Conservation (phyloP, 2,888 invertebrate species). For the Schizaphis graminum region DNA sequence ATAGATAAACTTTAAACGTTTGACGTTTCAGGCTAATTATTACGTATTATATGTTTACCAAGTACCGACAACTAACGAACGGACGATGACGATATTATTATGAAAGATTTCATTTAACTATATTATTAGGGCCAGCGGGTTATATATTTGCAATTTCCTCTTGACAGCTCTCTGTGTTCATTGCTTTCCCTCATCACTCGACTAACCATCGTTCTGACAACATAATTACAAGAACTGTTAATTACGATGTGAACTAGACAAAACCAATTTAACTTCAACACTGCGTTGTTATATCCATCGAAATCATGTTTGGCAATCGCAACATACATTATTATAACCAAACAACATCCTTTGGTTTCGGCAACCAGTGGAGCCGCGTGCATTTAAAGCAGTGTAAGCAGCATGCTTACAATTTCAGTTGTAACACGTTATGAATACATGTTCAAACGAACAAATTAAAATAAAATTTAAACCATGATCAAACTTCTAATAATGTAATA, state of each 20-base stretch:
- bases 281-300: slow-evolving; percentile 15
- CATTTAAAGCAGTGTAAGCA: no score
- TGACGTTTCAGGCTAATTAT: not conserved
- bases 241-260: slow-evolving; percentile 28
- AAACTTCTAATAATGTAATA: no score
- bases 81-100: not conserved
- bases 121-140: slow-evolving; percentile 11
- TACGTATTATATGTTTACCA: not conserved
- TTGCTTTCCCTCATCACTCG: slow-evolving; percentile 31
- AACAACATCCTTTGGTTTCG: not conserved
- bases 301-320: not conserved
- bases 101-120: slow-evolving; percentile 38
- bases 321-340: not conserved
- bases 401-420: no score
- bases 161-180: slow-evolving; percentile 14
- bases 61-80: not conserved
- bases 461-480: no score
- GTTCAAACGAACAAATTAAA: no score
- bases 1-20: not conserved
- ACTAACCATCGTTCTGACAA: slow-evolving; percentile 56
- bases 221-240: slow-evolving; percentile 57
- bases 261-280: slow-evolving; percentile 42
- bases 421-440: no score
- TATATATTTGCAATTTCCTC: slow-evolving; percentile 54
- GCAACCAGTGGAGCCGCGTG: no score